These are phyloP conservation scores for Platyrinchus mystaceus DNA, from an alignment of 2,797 vertebrate genomes.

Conservation along the genomic window DNA sequence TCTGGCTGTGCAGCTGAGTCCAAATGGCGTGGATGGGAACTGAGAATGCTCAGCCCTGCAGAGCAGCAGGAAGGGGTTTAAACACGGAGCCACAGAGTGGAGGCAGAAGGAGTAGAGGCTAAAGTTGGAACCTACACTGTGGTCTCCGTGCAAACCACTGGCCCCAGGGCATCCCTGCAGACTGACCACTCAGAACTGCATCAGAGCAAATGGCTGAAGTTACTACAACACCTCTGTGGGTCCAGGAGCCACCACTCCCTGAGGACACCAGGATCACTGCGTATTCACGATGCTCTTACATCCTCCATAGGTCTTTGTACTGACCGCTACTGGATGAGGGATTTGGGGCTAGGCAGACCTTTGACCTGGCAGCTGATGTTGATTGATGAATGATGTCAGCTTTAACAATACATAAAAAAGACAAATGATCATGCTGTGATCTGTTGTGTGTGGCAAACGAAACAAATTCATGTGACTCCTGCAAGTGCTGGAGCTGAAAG, in stretches of 20 bases:
- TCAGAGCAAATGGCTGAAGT: neutral
- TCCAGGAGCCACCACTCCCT: neutral
- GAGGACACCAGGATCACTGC: neutral
- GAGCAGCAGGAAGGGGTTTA: neutral
- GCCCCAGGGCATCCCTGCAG: neutral
- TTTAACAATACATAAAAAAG: neutral
- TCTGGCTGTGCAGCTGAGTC: fast-evolving
- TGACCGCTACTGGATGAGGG: neutral
- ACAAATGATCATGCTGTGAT: neutral
- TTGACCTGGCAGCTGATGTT: neutral
- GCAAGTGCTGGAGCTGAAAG: neutral
- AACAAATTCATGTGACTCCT: neutral
- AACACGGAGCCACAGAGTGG: fast-evolving
- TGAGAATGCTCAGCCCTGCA: neutral
- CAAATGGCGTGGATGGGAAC: fast-evolving
- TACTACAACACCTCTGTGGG: neutral
- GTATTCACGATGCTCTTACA: neutral
- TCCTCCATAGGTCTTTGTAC: neutral
- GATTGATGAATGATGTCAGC: neutral
- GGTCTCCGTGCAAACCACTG: neutral
- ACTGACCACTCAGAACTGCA: neutral
- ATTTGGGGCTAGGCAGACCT: neutral
- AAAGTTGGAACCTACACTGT: neutral
- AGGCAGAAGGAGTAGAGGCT: neutral
- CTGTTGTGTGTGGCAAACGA: neutral